These are phyloP conservation scores for Astatoreochromis straeleni DNA, from an alignment of 2,113 vertebrate species.

Conservation along the genomic window DNA sequence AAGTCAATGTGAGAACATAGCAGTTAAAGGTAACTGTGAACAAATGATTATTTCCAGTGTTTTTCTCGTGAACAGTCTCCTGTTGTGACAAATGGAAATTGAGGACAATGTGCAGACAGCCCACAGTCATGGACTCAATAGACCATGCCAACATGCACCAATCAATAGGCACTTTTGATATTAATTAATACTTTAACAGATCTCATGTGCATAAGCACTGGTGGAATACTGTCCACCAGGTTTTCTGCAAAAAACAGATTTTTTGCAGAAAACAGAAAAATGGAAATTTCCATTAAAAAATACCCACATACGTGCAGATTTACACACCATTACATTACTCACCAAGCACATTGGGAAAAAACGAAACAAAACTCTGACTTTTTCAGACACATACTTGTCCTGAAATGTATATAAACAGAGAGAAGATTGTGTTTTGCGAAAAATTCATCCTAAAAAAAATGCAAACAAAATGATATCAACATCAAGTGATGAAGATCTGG, in stretches of 20 bases:
- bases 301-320: not conserved
- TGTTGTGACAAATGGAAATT: not conserved
- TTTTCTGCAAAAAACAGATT: not conserved
- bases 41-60: not conserved
- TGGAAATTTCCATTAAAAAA: not conserved
- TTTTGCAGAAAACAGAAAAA: not conserved
- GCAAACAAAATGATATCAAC: not conserved
- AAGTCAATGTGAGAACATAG: not conserved
- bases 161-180: not conserved
- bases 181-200: not conserved
- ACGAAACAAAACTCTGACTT: fast-evolving
- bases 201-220: not conserved
- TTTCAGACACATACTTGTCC: not conserved
- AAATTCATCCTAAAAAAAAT: not conserved
- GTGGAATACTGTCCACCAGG: not conserved
- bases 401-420: not conserved
- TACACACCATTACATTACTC: not conserved
- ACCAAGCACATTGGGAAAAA: fast-evolving
- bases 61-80: not conserved
- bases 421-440: fast-evolving
- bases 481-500: not conserved
- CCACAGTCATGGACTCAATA: not conserved
- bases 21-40: not conserved
- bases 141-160: not conserved
- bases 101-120: not conserved